Conservation (phyloP, 92 coral and sea anemone genomes). For the Muricea muricata region DNA sequence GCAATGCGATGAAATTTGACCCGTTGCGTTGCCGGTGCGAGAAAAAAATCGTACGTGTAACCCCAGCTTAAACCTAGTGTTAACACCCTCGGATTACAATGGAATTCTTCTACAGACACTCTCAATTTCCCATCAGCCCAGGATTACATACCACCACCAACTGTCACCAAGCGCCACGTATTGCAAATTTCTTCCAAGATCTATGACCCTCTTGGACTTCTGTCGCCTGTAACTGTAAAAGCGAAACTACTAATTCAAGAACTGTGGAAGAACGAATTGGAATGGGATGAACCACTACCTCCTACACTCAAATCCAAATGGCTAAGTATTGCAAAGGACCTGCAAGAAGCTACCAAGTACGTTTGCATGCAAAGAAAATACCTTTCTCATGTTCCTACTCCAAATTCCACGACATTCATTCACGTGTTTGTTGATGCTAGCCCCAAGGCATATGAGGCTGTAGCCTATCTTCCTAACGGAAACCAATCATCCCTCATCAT, state of each 20-base stretch:
- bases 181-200: slow-evolving; percentile 22
- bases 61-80: too few relatives aligned
- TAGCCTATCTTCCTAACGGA: slow-evolving; percentile 48
- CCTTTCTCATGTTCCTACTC: slow-evolving; percentile 14
- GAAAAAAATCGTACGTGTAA: too few relatives aligned
- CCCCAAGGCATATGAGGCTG: slow-evolving; percentile 72
- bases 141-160: slow-evolving; percentile 18
- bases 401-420: slow-evolving; percentile 31
- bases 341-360: slow-evolving; percentile 50
- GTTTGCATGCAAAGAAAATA: slow-evolving; percentile 52
- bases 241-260: slow-evolving; percentile 68
- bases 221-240: slow-evolving; percentile 55
- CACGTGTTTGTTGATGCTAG: too few relatives aligned
- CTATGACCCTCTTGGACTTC: slow-evolving; percentile 56
- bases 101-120: slow-evolving; percentile 26
- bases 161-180: slow-evolving; percentile 8
- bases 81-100: slow-evolving; percentile 35
- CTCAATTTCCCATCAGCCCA: not conserved
- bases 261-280: slow-evolving; percentile 59
- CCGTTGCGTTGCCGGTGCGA: too few relatives aligned
- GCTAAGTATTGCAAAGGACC: slow-evolving; percentile 36
- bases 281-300: slow-evolving; percentile 70
- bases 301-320: slow-evolving; percentile 47
- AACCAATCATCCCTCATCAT: slow-evolving; percentile 44
- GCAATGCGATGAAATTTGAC: too few relatives aligned